Base-by-base conservation (phyloP, 2,797 vertebrate genomes). In the Cossypha polioptera region DNA sequence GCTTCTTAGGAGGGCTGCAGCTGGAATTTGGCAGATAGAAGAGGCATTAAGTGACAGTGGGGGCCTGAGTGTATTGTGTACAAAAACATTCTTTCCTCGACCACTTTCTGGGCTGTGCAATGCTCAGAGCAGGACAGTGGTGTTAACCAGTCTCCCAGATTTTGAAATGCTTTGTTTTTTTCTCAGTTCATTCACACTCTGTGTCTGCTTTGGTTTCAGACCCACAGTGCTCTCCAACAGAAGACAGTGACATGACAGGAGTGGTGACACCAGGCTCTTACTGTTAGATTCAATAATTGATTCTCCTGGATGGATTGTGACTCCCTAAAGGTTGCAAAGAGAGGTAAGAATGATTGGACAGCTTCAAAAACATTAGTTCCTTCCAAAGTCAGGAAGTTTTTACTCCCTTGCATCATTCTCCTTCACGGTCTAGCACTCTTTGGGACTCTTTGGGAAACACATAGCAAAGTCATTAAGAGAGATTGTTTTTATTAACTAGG, bases 1-100 rank as follows among this genome's bases (percentile, higher is more conserved):
- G 54, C 57, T 77, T 38, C 87, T 86, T 90, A 50, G 54, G 90
- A 83, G 86, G 68, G 29, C 90, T 80, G 69, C 95, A 96, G 93
- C 94, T 95, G 94, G 90, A 75, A 94, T 94, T 84, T 95, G 90
- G 82, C 95, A 66, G 82, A 62, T 72, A 82, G 85, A 88, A 96
- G 79, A 95, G 85, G 93, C 69, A 94, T 95, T 90, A 91, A 90
- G 79, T 92, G 95, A 72, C 66, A 81, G 91, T 43, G 79, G 91
- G 76, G 92, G 65, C 33, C 69, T 40, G 54, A 47, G 28, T n/a
- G 28, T 33, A 1, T 38, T 90, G 88, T 84, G 19, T 75, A 81
- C 31, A 90, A 58, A 86, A 95, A 88, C 86, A 66, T 88, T 86
- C 76, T 77, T 95, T 74, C 73, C 79, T 84, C 0, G 0, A 48